Evolutionary conservation across 2,888 invertebrate species (phyloP).

Genomic region (Eumacrocentrus americanus): DNA sequence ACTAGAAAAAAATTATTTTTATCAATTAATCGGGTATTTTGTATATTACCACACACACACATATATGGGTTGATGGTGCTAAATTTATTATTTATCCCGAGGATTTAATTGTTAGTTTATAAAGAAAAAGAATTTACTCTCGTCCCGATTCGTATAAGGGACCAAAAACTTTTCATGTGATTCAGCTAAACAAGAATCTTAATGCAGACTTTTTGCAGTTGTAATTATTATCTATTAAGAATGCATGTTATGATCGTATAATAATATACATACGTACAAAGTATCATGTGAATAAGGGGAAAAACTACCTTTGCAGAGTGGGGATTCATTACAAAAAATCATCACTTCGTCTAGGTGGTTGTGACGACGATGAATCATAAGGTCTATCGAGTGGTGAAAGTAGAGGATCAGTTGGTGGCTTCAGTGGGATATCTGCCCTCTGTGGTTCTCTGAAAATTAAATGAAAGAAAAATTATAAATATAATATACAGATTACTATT

Average conservation of each 20-base stretch:
- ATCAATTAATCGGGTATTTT: too few relatives aligned
- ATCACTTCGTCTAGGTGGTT: conserved; percentile 1
- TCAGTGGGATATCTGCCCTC: not conserved
- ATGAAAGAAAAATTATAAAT: not conserved
- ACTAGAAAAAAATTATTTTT: too few relatives aligned
- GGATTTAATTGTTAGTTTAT: too few relatives aligned
- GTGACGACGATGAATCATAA: conserved; percentile 1
- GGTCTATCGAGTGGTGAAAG: conserved; percentile 1
- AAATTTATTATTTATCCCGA: too few relatives aligned
- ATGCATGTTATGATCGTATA: conserved; percentile 2
- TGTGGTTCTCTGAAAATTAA: not conserved
- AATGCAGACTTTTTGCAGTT: not conserved
- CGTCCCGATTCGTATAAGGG: too few relatives aligned
- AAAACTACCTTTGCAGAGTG: conserved; percentile 9
- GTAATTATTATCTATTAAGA: not conserved
- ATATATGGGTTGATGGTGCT: too few relatives aligned
- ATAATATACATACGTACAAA: conserved; percentile 16
- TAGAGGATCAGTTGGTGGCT: not conserved
- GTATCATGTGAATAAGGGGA: not conserved
- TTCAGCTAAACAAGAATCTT: not conserved
- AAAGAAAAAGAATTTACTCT: not conserved
- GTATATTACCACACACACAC: too few relatives aligned
- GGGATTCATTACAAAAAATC: conserved; percentile 15
- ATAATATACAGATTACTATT: not conserved
- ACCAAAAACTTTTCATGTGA: not conserved